Base-by-base conservation (phyloP, 53 echinoderm and acorn worm species). In the Crossaster papposus region DNA sequence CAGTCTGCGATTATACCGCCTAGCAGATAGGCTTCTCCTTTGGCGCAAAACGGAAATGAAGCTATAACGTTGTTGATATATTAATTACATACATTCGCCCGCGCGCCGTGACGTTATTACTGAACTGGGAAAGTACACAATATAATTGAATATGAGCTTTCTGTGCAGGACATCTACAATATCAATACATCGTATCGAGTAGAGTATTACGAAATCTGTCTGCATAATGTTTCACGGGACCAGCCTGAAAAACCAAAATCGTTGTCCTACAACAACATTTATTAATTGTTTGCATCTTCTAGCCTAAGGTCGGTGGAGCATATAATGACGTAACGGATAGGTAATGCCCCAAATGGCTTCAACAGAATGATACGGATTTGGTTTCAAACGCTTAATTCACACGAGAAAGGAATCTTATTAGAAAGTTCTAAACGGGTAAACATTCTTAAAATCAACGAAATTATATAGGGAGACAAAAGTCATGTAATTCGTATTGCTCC, bases 81-180 rank as follows among this genome's bases (percentile, higher is more conserved):
- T 87, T 87, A 87, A 87, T 87, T 87, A 87, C 87, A 87, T 87
- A 58, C 74, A 87, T 63, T 87, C 87, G 87, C 87, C 63, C 87
- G 87, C 87, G 37, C 87, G 87, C 87, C 87, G 77, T 87, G 87
- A 87, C 87, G 37, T 87, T 55, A 14, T 58, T 58, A 87, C 87
- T 87, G 87, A 77, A 58, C 87, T 75, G 87, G 17, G 87, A 87
- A 77, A 76, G 72, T 87, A 77, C 77, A 87, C 26, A 32, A 80
- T 80, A 30, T 44, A 54, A n/a, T n/a, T 54, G 17, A 58, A 68
- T 68, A 28, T 68, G 68, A 68, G 68, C 0, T 68, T 68, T 23
- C 20, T 68, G 24, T 68, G 68, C n/a, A 68, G 5, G 68, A 23
- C 68, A 11, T 0, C 5, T 68, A 68, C 3, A 6, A 68, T 26